A percentile compares a stretch with the other conserved stretches of the same genome.
Evolutionary conservation across 92 coral and sea anemone species (phyloP).

Genomic region (Parazoanthus atlanticus): DNA sequence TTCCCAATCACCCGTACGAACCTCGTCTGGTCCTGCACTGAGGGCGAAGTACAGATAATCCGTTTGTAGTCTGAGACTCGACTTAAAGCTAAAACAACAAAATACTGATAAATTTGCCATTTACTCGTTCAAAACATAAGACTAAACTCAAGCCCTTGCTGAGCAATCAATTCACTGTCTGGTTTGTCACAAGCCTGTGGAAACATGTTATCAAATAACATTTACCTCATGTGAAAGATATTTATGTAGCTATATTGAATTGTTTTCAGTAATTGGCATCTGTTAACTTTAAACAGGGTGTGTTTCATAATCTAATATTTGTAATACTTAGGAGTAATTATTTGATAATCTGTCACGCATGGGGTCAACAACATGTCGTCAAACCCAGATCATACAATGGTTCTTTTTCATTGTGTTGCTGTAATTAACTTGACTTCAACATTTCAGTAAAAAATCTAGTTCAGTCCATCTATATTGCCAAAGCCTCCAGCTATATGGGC

Average conservation of each 20-base stretch:
- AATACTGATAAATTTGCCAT: background rate
- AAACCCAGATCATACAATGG: background rate
- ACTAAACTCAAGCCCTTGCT: background rate
- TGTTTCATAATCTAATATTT: slow-evolving; percentile 21
- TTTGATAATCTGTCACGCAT: background rate
- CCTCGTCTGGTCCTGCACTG: background rate
- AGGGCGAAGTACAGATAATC: background rate
- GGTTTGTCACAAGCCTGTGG: background rate
- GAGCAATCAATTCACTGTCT: background rate
- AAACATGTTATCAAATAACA: background rate
- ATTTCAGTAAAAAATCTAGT: too few species aligned
- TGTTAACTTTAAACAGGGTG: slow-evolving; percentile 1
- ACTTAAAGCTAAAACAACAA: background rate
- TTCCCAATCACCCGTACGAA: too few species aligned
- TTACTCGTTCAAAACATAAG: background rate
- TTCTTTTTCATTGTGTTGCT: background rate
- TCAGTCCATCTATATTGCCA: background rate
- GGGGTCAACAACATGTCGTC: slow-evolving; percentile 6
- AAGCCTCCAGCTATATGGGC: background rate
- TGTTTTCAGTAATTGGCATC: slow-evolving; percentile 14
- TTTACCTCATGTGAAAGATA: background rate
- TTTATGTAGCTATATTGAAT: background rate
- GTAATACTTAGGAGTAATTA: slow-evolving; percentile 25
- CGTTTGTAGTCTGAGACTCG: background rate
- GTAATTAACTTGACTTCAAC: background rate